Evolutionary conservation across 2,888 invertebrate genomes (phyloP).

Genomic region (Zhuqinia jingwanae): DNA sequence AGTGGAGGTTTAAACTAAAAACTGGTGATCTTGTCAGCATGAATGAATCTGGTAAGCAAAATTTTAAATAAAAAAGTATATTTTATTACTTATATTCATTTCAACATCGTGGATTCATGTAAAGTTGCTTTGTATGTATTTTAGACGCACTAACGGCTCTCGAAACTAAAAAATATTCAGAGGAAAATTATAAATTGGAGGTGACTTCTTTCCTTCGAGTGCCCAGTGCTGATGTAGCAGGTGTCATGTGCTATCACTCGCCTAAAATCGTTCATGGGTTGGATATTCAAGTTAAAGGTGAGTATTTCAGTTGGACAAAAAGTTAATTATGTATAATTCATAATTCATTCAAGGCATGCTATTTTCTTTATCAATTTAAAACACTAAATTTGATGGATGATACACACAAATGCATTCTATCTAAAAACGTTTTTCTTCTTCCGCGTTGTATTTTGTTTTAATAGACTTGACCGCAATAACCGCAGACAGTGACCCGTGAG

Average conservation of each 20-base stretch:
- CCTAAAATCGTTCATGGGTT: not conserved
- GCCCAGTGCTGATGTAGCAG: not conserved
- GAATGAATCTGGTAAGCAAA: constrained; percentile 12
- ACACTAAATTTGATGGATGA: too few relatives aligned
- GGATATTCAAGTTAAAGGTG: constrained; percentile 11
- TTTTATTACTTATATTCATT: too few relatives aligned
- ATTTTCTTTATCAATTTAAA: not conserved
- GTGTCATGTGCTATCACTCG: constrained; percentile 25
- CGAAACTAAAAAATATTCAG: not conserved
- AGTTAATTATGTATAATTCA: not conserved
- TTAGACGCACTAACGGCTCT: constrained; percentile 14
- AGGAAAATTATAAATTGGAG: not conserved
- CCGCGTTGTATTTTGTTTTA: not conserved
- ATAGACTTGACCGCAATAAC: constrained; percentile 45
- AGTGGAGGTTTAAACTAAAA: constrained; percentile 45
- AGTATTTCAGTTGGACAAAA: not conserved
- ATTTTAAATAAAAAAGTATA: not conserved
- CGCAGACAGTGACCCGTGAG: constrained; percentile 54
- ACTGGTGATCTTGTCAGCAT: not conserved
- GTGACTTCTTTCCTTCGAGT: constrained; percentile 29
- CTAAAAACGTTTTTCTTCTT: too few relatives aligned
- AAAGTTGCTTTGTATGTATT: not conserved
- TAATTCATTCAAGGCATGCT: not conserved
- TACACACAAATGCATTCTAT: too few relatives aligned
- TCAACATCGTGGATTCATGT: too few relatives aligned